Base-by-base conservation (phyloP, 2,888 invertebrate species). In the Lottia scabra region DNA sequence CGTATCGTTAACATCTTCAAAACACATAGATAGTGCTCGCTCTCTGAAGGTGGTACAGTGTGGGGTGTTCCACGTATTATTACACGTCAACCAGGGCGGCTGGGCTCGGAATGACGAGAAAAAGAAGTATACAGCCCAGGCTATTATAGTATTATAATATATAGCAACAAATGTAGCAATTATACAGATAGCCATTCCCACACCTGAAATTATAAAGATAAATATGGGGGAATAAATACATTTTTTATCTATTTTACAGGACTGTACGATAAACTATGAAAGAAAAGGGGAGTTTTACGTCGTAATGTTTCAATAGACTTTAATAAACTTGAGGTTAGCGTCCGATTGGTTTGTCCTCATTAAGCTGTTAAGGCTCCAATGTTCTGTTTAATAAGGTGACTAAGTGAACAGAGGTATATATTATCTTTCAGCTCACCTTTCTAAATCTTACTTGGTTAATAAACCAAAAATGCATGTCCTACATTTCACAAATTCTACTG, bases 131-230 rank as follows among this genome's bases (percentile, higher is more conserved):
- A 90, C 78, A 43, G 97, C 96, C 96, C 97, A 98, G 68, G 97
- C 96, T 85, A 98, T 97, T 89, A 98, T 95, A 46, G 97, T 97
- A 91, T 98, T 98, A 92, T 98, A 98, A 91, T 97, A 98, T 95
- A 97, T 97, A 76, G 87, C 86, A 70, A 89, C 87, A 71, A 85
- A 87, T 26, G 85, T 85, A 63, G 99, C 98, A 85, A 99, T 98
- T 46, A 90, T 79, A 72, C 97, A 97, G 89, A 98, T 98, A n/a
- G 97, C 97, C 90, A 97, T 96, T 70, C 98, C 98, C 68, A 98
- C 94, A 80, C 98, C 97, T 97, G 91, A 16, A 89, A 87, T 76
- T 70, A 70, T 75, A 69, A 69, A 70, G 15, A 65, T 15, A 68
- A 30, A 30, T 2, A 30, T 6, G 6, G 2, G 30, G n/a, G n/a